These are phyloP conservation scores for Tor tambroides DNA, from an alignment of 2,113 vertebrate genomes.

Conservation along the genomic window DNA sequence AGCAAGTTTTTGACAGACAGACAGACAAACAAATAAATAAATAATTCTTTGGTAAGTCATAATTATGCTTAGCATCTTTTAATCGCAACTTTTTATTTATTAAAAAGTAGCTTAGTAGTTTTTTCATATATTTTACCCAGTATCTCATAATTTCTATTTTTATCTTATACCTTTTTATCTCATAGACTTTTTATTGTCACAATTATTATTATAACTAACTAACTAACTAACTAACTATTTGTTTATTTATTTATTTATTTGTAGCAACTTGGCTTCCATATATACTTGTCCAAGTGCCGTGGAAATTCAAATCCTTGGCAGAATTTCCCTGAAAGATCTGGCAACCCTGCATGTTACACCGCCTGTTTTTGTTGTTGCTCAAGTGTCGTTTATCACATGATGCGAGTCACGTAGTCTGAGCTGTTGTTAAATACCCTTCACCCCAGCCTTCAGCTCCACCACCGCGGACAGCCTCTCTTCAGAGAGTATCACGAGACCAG, in stretches of 20 bases:
- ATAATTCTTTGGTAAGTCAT: too few species aligned
- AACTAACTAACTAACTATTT: too few species aligned
- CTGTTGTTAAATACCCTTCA: constrained; percentile 35
- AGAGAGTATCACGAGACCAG: not conserved
- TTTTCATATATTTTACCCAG: too few species aligned
- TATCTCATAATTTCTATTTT: too few species aligned
- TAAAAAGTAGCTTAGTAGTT: too few species aligned
- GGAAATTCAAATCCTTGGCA: not conserved
- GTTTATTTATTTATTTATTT: too few species aligned
- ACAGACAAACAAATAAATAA: too few species aligned
- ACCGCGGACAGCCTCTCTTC: not conserved
- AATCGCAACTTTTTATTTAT: too few species aligned
- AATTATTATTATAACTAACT: not conserved
- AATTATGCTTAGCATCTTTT: too few species aligned
- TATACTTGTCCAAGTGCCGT: not conserved
- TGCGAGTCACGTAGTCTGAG: constrained; percentile 49
- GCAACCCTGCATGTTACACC: constrained; percentile 23
- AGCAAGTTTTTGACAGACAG: too few species aligned
- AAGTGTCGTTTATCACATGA: constrained; percentile 53
- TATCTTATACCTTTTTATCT: too few species aligned
- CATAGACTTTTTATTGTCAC: not conserved
- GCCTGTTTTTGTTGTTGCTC: constrained; percentile 39
- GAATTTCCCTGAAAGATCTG: not conserved
- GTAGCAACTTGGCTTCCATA: not conserved
- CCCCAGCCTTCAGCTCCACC: not conserved